Evolutionary conservation across 1,140 invertebrate species (phyloP).

Genomic region (Eueides isabella): DNA sequence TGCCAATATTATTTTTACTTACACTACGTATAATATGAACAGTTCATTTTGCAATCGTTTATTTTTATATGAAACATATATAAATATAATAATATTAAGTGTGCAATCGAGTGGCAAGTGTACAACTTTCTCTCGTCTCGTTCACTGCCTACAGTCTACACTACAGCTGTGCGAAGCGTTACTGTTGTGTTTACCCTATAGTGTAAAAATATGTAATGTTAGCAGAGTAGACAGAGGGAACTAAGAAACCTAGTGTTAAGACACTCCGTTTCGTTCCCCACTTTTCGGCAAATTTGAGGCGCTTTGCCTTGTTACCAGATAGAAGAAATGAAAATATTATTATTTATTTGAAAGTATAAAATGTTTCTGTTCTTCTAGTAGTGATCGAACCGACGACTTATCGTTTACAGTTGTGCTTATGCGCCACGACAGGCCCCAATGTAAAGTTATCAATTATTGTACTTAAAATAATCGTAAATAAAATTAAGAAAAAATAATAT

Average conservation of each 20-base stretch:
- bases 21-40: background rate
- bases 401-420: too few relatives aligned
- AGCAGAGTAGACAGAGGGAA: too few relatives aligned
- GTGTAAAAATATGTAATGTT: background rate
- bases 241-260: too few relatives aligned
- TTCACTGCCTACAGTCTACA: conserved; percentile 17
- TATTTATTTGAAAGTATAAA: too few relatives aligned
- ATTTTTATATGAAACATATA: background rate
- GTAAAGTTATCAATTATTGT: background rate
- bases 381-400: too few relatives aligned
- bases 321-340: too few relatives aligned
- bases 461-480: background rate
- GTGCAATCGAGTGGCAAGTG: conserved; percentile 21
- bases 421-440: too few relatives aligned
- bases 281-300: too few relatives aligned
- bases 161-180: conserved; percentile 23
- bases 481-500: too few relatives aligned
- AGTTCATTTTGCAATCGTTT: background rate
- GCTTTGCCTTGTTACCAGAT: too few relatives aligned
- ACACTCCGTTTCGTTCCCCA: too few relatives aligned
- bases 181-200: conserved; percentile 26
- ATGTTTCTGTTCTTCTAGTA: too few relatives aligned
- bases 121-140: conserved; percentile 24
- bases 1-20: background rate
- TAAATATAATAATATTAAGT: background rate